Evolutionary conservation across 1,140 invertebrate species (phyloP), one percentile per base, ranked within the genome.

Genomic region (Drosophila pruinosa): DNA sequence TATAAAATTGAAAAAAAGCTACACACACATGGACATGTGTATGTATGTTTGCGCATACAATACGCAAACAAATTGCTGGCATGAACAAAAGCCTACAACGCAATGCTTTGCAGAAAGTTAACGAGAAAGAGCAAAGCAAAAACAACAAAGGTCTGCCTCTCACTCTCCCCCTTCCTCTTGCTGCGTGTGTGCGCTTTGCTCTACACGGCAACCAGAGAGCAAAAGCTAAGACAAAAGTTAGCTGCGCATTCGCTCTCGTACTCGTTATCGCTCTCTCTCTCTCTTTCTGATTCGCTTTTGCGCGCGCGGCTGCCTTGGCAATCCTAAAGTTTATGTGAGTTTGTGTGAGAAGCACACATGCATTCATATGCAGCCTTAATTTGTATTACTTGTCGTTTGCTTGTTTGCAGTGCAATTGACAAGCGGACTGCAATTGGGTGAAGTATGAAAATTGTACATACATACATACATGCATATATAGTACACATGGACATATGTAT

Each of bases 371-470:
- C 59, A 17, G 63, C 75, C 73, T 85, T 79, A 83, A 85, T 76
- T 80, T 53, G 73, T 63, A 58, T 85, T 85, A 86, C 80, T 80
- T 86, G 63, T 38, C 54, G 64, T 72, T 77, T 62, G 52, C 65
- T 58, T 68, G 56, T 69, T 69, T 73, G 41, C 64, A 14, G 28
- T 75, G 50, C 67, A 50, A 62, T 75, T 75, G 38, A 50, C 72
- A 59, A 48, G 38, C 54, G 34, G 10, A 57, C 26, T 24, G 28
- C 50, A 57, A 63, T 74, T 70, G 64, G 43, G 64, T 74, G 65
- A 48, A 47, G 39, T 31, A 22, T 19, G n/a, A 28, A 26, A 10
- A 15, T 17, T 47, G 38, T 43, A 3, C 10, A 17, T 50, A 17
- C n/a, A n/a, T n/a, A n/a, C n/a, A n/a, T n/a, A n/a, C n/a, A n/a